phyloP scores from a whole-genome alignment of 2,888 invertebrate species.

The Magallana nippona region DNA sequence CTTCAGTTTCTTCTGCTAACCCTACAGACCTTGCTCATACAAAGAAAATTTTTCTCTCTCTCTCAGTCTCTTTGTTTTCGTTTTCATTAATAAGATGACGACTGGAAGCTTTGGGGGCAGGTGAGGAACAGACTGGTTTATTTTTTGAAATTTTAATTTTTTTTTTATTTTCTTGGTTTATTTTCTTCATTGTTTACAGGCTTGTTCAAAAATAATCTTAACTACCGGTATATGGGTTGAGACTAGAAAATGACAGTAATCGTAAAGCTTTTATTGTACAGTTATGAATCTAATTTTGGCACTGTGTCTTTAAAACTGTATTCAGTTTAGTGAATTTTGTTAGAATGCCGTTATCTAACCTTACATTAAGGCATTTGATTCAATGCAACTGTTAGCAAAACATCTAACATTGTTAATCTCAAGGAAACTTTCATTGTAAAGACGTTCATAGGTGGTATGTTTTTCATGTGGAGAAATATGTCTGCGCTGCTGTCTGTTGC shows the following conservation, averaged over 20 bases:
- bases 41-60: neutral
- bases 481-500: neutral
- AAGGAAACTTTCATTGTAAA: neutral
- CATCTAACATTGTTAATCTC: neutral
- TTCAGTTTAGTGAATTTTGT: neutral
- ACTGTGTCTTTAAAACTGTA: neutral
- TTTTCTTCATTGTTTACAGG: neutral
- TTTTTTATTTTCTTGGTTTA: too few relatives aligned
- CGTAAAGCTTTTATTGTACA: neutral
- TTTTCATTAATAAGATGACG: neutral
- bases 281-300: neutral
- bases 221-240: neutral
- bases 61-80: neutral
- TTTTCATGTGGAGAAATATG: neutral
- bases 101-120: neutral
- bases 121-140: neutral
- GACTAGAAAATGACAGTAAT: too few relatives aligned
- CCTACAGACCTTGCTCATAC: neutral
- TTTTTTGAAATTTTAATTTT: too few relatives aligned
- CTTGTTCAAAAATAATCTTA: neutral
- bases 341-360: neutral
- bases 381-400: slow-evolving; percentile 30
- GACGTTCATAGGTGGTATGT: neutral
- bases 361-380: neutral
- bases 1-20: neutral